Conservation (phyloP, 37 sponge, comb jelly and placozoan species). For the Geodia barretti region DNA sequence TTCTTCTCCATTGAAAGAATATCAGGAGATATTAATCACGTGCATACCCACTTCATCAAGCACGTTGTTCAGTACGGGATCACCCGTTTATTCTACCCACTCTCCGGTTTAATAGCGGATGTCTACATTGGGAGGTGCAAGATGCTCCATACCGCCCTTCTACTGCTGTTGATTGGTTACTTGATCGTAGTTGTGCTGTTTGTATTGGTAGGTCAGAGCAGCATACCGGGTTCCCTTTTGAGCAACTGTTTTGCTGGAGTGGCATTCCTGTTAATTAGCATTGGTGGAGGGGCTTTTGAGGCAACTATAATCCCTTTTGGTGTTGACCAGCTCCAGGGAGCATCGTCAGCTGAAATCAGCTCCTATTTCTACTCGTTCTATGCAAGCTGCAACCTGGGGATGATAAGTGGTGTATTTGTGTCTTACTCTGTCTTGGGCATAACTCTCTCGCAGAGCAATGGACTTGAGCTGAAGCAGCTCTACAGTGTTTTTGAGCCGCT, state of each 20-base stretch:
- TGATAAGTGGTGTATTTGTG: neutral
- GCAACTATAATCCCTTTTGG: constrained; percentile 32
- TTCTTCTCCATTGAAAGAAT: no score
- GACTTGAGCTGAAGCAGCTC: neutral
- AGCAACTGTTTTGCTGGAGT: neutral
- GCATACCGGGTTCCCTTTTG: no score
- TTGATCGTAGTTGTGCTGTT: neutral
- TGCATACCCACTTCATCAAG: no score
- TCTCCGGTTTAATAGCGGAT: no score
- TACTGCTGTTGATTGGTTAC: no score
- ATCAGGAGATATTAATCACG: no score
- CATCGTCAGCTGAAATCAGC: constrained; percentile 30
- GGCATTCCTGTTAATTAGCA: neutral
- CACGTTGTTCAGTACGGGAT: no score
- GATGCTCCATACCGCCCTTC: no score
- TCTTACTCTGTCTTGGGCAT: neutral
- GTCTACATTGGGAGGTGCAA: no score
- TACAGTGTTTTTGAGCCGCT: neutral
- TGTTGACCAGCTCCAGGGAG: constrained; percentile 43
- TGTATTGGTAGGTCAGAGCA: neutral
- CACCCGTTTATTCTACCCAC: no score
- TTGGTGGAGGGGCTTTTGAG: constrained; percentile 12
- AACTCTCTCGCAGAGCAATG: neutral
- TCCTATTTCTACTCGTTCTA: constrained; percentile 60
- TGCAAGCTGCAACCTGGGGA: neutral